These are phyloP conservation scores for Heteromurus nitidus DNA, from an alignment of 2,888 invertebrate species.

Conservation along the genomic window DNA sequence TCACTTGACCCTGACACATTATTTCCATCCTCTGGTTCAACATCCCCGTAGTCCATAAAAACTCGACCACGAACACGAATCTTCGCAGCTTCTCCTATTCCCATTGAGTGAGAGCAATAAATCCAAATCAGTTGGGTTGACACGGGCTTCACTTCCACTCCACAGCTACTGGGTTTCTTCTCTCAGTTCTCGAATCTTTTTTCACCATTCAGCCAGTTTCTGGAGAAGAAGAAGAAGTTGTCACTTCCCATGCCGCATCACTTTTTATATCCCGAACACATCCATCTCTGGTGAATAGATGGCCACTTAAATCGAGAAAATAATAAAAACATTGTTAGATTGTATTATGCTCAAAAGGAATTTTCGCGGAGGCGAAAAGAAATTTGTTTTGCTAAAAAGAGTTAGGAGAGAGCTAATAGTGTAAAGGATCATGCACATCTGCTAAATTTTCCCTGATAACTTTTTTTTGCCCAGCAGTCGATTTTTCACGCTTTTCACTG, in stretches of 20 bases:
- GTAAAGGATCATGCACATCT: no score
- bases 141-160: background rate
- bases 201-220: background rate
- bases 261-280: background rate
- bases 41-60: slow-evolving; percentile 10
- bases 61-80: no score
- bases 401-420: no score
- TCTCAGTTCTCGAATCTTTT: background rate
- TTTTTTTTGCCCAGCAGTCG: no score
- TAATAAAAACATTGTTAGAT: no score
- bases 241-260: background rate
- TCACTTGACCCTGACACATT: slow-evolving; percentile 29
- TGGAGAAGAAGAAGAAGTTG: background rate
- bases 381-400: no score
- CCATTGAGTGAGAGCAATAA: slow-evolving; percentile 41
- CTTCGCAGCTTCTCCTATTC: slow-evolving; percentile 22
- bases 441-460: no score
- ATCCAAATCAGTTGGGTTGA: slow-evolving; percentile 42
- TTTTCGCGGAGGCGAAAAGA: no score
- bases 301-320: background rate
- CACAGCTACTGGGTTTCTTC: no score
- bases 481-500: no score
- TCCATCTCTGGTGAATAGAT: slow-evolving; percentile 20
- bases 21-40: background rate
- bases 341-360: no score